Conservation (phyloP, 2,113 vertebrate species). For the Chionomys nivalis region DNA sequence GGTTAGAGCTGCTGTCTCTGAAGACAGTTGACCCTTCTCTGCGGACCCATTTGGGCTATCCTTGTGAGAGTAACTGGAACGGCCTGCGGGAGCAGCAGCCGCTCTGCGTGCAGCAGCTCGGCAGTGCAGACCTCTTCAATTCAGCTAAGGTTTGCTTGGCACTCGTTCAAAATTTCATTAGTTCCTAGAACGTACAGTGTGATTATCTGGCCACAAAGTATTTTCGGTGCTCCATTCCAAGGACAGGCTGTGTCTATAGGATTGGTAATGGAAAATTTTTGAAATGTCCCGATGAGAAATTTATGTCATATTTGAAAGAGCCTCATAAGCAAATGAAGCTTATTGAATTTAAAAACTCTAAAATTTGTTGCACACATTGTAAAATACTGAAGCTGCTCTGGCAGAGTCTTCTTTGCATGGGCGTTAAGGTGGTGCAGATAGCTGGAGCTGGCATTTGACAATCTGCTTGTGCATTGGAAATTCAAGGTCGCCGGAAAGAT, state of each 20-base stretch:
- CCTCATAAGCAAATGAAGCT: background rate
- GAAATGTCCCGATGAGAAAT: background rate
- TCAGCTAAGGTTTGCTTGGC: background rate
- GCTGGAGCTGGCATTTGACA: accelerated
- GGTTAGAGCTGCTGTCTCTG: background rate
- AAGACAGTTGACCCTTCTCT: background rate
- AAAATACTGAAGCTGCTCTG: background rate
- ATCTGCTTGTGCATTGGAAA: background rate
- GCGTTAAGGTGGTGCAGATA: too few relatives aligned
- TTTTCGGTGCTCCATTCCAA: background rate
- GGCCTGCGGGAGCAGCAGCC: background rate
- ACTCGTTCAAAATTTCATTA: background rate
- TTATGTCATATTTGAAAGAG: background rate
- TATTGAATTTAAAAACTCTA: background rate
- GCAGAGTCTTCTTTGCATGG: background rate
- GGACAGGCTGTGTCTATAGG: background rate
- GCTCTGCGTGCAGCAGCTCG: background rate
- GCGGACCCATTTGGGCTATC: background rate
- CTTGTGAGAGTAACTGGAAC: too few relatives aligned
- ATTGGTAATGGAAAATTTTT: background rate
- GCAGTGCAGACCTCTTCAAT: background rate
- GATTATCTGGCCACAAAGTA: background rate
- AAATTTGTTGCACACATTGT: background rate
- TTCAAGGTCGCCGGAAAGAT: background rate
- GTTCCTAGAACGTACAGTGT: background rate